phyloP scores from a whole-genome alignment of 2,888 invertebrate species.

The Agonopterix arenella region DNA sequence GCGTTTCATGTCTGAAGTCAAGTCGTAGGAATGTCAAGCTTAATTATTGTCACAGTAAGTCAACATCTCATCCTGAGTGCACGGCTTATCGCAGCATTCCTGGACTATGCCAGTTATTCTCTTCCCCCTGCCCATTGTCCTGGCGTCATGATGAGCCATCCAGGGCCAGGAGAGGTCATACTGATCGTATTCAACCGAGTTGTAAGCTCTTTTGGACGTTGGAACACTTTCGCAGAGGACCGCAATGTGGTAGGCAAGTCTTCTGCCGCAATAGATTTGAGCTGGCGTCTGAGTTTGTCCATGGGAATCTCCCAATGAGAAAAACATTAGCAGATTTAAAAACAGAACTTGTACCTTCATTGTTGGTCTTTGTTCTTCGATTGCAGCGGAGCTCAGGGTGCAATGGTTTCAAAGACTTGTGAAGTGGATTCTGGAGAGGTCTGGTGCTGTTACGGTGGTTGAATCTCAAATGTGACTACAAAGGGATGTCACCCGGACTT shows the following conservation, averaged over 20 bases:
- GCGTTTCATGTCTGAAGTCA: too few relatives aligned
- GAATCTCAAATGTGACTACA: too few relatives aligned
- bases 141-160: conserved; percentile 12
- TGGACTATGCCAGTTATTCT: conserved; percentile 14
- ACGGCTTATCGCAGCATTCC: conserved; percentile 22
- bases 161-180: conserved; percentile 9
- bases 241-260: conserved; percentile 19
- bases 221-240: conserved; percentile 14
- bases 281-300: not conserved
- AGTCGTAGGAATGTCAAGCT: too few relatives aligned
- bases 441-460: too few relatives aligned
- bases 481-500: too few relatives aligned
- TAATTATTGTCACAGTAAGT: conserved; percentile 1
- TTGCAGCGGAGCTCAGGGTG: too few relatives aligned
- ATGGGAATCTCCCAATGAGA: too few relatives aligned
- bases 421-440: too few relatives aligned
- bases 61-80: conserved; percentile 3
- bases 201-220: conserved; percentile 1
- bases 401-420: too few relatives aligned
- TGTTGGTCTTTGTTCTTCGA: too few relatives aligned
- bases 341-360: too few relatives aligned
- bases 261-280: conserved; percentile 21
- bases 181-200: conserved; percentile 1
- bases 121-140: conserved; percentile 14
- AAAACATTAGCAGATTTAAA: too few relatives aligned